These are phyloP conservation scores for Macrobrachium rosenbergii DNA, from an alignment of 1,140 invertebrate species.

Conservation along the genomic window DNA sequence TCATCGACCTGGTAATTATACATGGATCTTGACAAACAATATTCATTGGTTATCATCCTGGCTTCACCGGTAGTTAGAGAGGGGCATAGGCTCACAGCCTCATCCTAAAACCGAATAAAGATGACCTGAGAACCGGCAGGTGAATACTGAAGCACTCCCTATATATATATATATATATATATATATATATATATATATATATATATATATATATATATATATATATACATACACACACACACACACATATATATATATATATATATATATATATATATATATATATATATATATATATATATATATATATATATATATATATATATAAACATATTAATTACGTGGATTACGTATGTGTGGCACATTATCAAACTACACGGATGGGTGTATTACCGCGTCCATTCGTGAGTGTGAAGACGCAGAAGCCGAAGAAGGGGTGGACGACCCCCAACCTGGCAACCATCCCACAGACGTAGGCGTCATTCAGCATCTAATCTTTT, in stretches of 20 bases:
- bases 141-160: too few species aligned
- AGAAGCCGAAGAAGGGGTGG: neutral
- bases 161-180: too few species aligned
- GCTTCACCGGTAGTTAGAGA: too few species aligned
- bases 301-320: conserved; percentile 5
- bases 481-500: neutral
- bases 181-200: too few species aligned
- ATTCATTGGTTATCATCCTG: too few species aligned
- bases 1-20: too few species aligned
- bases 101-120: neutral
- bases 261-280: conserved; percentile 22
- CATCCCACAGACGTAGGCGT: too few species aligned
- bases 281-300: conserved; percentile 14
- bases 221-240: conserved; percentile 1
- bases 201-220: conserved; percentile 22
- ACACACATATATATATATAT: conserved; percentile 10
- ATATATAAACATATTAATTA: neutral
- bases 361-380: too few species aligned
- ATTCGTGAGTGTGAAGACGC: neutral
- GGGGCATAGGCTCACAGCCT: too few species aligned
- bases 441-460: neutral
- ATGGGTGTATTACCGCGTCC: neutral
- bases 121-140: too few species aligned
- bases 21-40: too few species aligned
- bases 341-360: too few species aligned